phyloP scores from a whole-genome alignment of 2,888 invertebrate genomes.

The Parascotia fuliginaria region DNA sequence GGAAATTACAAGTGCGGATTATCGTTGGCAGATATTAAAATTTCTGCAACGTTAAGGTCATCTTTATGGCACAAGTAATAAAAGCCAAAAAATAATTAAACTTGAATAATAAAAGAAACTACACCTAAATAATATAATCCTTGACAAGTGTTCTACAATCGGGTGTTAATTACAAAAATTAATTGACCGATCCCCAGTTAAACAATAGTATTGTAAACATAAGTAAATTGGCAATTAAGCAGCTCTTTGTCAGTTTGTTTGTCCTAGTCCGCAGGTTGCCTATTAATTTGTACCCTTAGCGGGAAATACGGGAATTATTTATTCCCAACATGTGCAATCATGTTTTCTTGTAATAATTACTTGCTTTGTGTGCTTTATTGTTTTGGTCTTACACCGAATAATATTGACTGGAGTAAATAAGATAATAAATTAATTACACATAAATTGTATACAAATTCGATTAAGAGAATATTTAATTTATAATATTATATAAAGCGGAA shows the following conservation, averaged over 20 bases:
- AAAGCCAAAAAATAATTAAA: too few species aligned
- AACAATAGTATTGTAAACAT: constrained; percentile 55
- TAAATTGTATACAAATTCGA: too few species aligned
- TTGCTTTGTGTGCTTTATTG: not conserved
- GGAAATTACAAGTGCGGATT: constrained; percentile 23
- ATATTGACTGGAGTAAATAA: too few species aligned
- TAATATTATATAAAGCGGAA: too few species aligned
- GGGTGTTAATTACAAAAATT: constrained; percentile 47
- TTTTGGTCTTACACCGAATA: not conserved
- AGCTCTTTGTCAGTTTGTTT: constrained; percentile 51
- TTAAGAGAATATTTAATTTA: too few species aligned
- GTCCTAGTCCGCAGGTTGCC: constrained; percentile 22
- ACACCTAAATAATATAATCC: too few species aligned
- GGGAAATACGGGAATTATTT: constrained; percentile 21
- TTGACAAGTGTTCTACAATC: constrained; percentile 18
- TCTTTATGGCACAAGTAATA: too few species aligned
- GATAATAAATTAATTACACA: too few species aligned
- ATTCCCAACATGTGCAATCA: not conserved
- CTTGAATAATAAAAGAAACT: too few species aligned
- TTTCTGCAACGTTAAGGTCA: too few species aligned
- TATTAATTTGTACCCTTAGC: constrained; percentile 33
- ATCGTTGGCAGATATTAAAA: constrained; percentile 1
- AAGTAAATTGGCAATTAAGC: constrained; percentile 59
- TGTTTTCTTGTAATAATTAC: not conserved
- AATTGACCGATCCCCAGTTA: constrained; percentile 46